Evolutionary conservation across 2,888 invertebrate species (phyloP), one percentile per base, ranked within the genome.

Genomic region (Lasioglossum malachurum): DNA sequence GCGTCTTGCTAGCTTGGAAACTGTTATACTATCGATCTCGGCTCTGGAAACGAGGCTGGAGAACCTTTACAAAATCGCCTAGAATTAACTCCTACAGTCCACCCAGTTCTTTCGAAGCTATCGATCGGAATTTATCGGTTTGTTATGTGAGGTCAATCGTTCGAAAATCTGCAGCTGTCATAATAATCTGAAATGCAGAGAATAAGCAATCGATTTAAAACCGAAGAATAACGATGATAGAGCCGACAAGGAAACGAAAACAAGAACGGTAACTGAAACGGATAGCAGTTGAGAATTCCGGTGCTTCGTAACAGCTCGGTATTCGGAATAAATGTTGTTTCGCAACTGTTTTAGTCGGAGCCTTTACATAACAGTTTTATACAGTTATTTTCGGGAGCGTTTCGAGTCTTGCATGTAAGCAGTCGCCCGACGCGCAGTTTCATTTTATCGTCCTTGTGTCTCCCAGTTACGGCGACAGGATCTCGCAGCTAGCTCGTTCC

Each of bases 401-500:
- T 53, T 53, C 23, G 23, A 23, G 53, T 53, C 53, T 53, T 8
- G 53, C 53, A 10, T 64, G 31, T 31, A 31, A 64, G 60, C 60
- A 64, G 60, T 16, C 60, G 60, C 60, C 27, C 60, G 60, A 7
- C 60, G 60, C 27, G 60, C 67, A 35, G 35, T 67, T 67, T 23
- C 67, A 4, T 31, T 67, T 67, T 67, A 67, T 35, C 35, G 67
- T 35, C 19, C 60, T 64, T 64, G 19, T 67, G 67, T 31, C 19
- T 35, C 35, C 19, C 35, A 35, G 67, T 35, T 67, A 67, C 23
- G 67, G 67, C 35, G 67, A 64, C 31, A 35, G 67, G 67, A 67
- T 67, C 67, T 67, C 31, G 7, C 67, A 64, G 60, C 60, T 64
- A 31, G 60, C 60, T 64, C 60, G 60, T 64, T 64, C 60, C 60